phyloP scores from a whole-genome alignment of 2,888 invertebrate species.

The Balanococcus diminutus region DNA sequence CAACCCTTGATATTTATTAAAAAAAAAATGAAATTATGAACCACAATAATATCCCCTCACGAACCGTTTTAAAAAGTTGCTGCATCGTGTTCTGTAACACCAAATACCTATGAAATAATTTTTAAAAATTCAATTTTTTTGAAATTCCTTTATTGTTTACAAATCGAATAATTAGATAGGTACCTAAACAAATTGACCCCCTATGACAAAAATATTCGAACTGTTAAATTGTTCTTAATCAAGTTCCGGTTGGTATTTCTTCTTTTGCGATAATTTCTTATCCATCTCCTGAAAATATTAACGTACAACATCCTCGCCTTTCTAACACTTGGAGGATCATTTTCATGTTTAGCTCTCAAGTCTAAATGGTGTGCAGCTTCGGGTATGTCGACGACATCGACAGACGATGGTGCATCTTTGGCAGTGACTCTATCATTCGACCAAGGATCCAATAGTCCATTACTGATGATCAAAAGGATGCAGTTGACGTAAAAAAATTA shows the following conservation, averaged over 20 bases:
- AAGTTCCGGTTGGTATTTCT: background rate
- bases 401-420: conserved; percentile 68
- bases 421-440: conserved; percentile 80
- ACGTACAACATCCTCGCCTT: conserved; percentile 64
- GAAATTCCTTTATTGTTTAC: background rate
- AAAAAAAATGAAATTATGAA: no score
- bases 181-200: background rate
- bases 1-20: no score
- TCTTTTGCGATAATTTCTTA: background rate
- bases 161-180: background rate
- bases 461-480: conserved; percentile 80
- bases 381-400: conserved; percentile 75
- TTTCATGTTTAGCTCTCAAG: conserved; percentile 69
- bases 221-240: background rate
- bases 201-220: background rate
- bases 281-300: conserved; percentile 19
- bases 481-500: background rate
- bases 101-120: no score
- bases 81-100: no score
- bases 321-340: conserved; percentile 71
- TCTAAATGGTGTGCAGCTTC: conserved; percentile 89
- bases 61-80: no score
- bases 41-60: no score
- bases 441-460: conserved; percentile 88
- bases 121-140: no score